Base-by-base conservation (phyloP, 23 tunicate species). In the Pegea sp. region DNA sequence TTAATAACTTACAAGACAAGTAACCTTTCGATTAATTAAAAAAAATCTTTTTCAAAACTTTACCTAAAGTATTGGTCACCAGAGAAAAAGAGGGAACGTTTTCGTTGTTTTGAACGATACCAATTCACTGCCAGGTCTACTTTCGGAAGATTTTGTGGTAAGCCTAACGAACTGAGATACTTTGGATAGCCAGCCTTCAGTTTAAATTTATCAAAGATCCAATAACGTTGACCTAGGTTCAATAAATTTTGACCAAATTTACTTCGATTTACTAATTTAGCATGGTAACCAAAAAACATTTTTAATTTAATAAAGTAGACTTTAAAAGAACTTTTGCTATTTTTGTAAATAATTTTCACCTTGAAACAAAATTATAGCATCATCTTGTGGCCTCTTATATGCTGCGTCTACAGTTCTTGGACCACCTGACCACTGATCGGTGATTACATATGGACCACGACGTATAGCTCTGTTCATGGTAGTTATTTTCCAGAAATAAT, bases 61-160 rank as follows among this genome's bases (percentile, higher is more conserved):
- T 62, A 80, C 93, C 93, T 60, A 61, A 65, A 80, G 28, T 34
- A 74, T 34, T 72, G 46, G 32, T 66, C 50, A 34, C 69, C 65
- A 1, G 61, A 64, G 30, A 71, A 80, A 30, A 64, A 71, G 48
- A 71, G 71, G 1, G 93, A 71, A 56, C 75, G 66, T 33, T 54
- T 66, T 50, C 76, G 61, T 53, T 71, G 49, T 42, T 71, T 71
- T 2, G 77, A 64, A 33, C 90, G 54, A 27, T 29, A 30, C 90
- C 90, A 77, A 30, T 80, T 72, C 3, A 72, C 46, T 0, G 71
- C 64, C 3, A 53, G 72, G 30, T 74, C 56, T 20, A 74, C 54
- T 4, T 44, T 33, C 26, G n/a, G 31, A n/a, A n/a, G n/a, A 8
- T 34, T 21, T 19, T 2, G 2, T 2, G 84, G 76, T 7, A 84